These are phyloP conservation scores for Drosophila diplacantha DNA, from an alignment of 2,888 invertebrate species.

Conservation along the genomic window DNA sequence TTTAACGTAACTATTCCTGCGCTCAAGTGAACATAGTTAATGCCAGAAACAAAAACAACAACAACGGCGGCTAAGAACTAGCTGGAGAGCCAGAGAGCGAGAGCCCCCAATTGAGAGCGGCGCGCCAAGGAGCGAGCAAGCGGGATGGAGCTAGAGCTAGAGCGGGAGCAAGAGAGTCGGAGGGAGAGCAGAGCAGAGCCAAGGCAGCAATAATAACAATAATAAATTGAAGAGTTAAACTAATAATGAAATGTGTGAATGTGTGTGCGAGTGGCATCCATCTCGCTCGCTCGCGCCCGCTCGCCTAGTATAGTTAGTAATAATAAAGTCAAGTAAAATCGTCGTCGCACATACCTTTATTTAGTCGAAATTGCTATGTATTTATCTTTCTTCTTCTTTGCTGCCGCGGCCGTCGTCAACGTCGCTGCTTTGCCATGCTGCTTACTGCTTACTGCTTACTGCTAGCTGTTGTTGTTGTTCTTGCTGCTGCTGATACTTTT, in stretches of 20 bases:
- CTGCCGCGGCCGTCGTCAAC: conserved; percentile 11
- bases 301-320: conserved; percentile 34
- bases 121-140: conserved; percentile 34
- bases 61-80: conserved; percentile 43
- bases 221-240: conserved; percentile 71
- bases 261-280: conserved; percentile 20
- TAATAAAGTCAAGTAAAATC: conserved; percentile 47
- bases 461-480: conserved; percentile 1
- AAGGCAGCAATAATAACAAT: conserved; percentile 62
- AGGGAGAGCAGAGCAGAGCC: conserved; percentile 14
- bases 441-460: conserved; percentile 10
- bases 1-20: conserved; percentile 69
- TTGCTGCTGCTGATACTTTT: conserved; percentile 35
- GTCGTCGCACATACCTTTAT: conserved; percentile 58
- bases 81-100: conserved; percentile 36
- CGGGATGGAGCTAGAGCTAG: conserved; percentile 12
- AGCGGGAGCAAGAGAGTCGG: conserved; percentile 19
- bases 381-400: conserved; percentile 64
- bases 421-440: conserved; percentile 28
- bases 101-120: conserved; percentile 28
- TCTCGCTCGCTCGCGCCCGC: conserved; percentile 13
- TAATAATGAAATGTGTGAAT: conserved; percentile 55
- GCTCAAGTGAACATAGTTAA: conserved; percentile 64
- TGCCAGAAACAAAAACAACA: conserved; percentile 39
- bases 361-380: conserved; percentile 67